Evolutionary conservation across 2,113 vertebrate genomes (phyloP), one percentile per base, ranked within the genome.

Genomic region (Myodes glareolus): DNA sequence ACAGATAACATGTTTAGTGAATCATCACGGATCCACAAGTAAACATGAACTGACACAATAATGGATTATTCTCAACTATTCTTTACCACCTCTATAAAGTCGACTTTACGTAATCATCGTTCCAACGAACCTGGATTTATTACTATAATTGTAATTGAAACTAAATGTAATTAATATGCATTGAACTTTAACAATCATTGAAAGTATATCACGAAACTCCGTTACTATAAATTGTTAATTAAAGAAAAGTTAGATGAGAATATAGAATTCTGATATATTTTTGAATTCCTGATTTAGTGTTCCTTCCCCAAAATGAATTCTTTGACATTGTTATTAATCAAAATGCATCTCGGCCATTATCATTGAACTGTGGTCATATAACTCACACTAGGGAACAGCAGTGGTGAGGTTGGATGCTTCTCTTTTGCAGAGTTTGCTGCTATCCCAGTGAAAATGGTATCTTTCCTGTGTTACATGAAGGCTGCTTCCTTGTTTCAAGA

Each of bases 181-280:
- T 85, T 21, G 42, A 88, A 63, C 36, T 94, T 92, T 82, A 95
- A 80, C 39, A 85, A 70, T 94, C 31, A 85, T 73, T 91, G 55
- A 93, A 80, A 94, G 88, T 94, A 31, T 55, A 77, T 89, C 36
- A 86, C 87, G 29, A 95, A 90, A 87, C 13, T n/a, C 76, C 29
- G 9, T 14, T 76, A 91, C 88, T 93, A 86, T 78, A 67, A 76
- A 63, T 95, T 97, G 45, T 25, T 88, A 96, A 90, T n/a, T 95
- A 85, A 90, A 61, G 52, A 77, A 73, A 88, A 91, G 42, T 19
- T 86, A 50, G 42, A 4, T 88, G 21, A 80, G 3, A 89, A 72
- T 96, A 81, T 81, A 85, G 21, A 87, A 70, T 93, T 39, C 36
- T 90, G 76, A 65, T 33, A n/a, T 47, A 76, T 80, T 94, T 65